Conservation (phyloP, 2,888 invertebrate species). For the Xanthorhoe spadicearia region DNA sequence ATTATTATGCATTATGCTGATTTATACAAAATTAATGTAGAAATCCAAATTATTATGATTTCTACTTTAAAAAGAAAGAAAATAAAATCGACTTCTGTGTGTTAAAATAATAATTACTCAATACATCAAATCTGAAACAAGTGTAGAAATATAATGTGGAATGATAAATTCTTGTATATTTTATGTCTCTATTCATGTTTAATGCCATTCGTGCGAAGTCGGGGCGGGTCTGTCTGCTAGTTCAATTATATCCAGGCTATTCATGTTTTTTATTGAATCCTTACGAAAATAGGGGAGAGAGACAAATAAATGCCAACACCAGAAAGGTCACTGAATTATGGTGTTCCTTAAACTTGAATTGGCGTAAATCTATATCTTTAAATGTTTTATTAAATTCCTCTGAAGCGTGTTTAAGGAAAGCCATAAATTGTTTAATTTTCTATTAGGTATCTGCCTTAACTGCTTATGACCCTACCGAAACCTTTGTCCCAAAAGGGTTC, state of each 20-base stretch:
- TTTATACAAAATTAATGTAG: too few species aligned
- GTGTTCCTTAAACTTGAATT: constrained; percentile 11
- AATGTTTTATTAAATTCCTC: constrained; percentile 6
- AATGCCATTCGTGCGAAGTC: constrained; percentile 24
- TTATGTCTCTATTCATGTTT: constrained; percentile 29
- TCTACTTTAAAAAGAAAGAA: too few species aligned
- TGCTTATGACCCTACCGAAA: constrained; percentile 2
- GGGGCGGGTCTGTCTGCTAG: constrained; percentile 30
- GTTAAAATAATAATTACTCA: not conserved
- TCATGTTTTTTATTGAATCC: constrained; percentile 22
- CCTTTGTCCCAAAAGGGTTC: constrained; percentile 15
- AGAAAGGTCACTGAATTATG: constrained; percentile 13
- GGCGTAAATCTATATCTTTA: not conserved
- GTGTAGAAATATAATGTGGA: not conserved
- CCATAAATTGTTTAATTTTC: constrained; percentile 8
- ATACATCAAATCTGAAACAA: not conserved
- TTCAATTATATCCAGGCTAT: constrained; percentile 29
- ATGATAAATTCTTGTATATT: constrained; percentile 18
- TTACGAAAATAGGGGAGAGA: constrained; percentile 34
- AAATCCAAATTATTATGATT: too few species aligned
- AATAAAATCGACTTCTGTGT: too few species aligned
- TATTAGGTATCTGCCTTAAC: constrained; percentile 1
- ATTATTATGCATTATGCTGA: too few species aligned
- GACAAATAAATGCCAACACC: constrained; percentile 21
- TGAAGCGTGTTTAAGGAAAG: constrained; percentile 1